A percentile compares a stretch with the other conserved stretches of the same genome.
phyloP scores from a whole-genome alignment of 2,797 vertebrate genomes.

The Rhadinocentrus ornatus region DNA sequence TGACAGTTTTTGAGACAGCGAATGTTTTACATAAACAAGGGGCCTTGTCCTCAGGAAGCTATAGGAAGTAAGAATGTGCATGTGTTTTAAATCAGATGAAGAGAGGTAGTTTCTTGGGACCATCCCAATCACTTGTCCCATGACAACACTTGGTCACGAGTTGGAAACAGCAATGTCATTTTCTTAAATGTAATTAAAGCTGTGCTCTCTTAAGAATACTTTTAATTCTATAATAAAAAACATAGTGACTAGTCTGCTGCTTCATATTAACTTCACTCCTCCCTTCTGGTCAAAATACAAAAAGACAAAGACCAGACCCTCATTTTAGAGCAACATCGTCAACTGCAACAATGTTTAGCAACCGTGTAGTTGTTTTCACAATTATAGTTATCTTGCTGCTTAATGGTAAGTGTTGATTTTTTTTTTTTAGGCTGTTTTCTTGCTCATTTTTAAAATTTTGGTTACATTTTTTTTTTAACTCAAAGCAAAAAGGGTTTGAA shows the following conservation, averaged over 20 bases:
- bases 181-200: constrained; percentile 76
- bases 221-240: constrained; percentile 62
- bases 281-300: constrained; percentile 56
- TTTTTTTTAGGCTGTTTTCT: not conserved
- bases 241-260: constrained; percentile 58
- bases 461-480: not conserved
- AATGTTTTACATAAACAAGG: not conserved
- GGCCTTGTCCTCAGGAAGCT: constrained; percentile 3
- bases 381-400: constrained; percentile 74
- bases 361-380: constrained; percentile 58
- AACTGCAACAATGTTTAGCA: constrained; percentile 70
- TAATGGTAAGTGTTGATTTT: constrained; percentile 71
- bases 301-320: constrained; percentile 20
- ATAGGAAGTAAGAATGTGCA: constrained; percentile 40
- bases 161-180: constrained; percentile 29
- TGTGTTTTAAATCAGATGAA: constrained; percentile 66
- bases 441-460: not conserved
- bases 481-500: not conserved
- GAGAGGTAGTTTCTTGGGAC: constrained; percentile 35
- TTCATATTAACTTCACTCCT: constrained; percentile 71
- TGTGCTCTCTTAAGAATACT: constrained; percentile 45
- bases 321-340: constrained; percentile 47
- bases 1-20: not conserved
- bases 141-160: constrained; percentile 64
- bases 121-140: constrained; percentile 51